A percentile compares a stretch with the other conserved stretches of the same genome.
Evolutionary conservation across 2,113 vertebrate species (phyloP).

Genomic region (Xerus inauris): DNA sequence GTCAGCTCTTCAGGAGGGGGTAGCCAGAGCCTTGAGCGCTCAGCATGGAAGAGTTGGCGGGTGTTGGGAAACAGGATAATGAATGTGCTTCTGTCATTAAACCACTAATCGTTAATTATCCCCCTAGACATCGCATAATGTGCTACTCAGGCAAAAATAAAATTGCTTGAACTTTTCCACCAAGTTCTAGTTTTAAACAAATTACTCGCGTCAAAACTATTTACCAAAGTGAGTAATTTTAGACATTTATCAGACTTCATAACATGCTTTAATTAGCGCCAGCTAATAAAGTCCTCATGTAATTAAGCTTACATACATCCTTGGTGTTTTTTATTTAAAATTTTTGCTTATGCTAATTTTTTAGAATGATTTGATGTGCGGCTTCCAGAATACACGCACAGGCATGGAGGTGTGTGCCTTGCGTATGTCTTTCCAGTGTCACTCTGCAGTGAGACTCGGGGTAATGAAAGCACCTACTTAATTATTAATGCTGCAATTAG

Average conservation of each 20-base stretch:
- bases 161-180: conserved; percentile 74
- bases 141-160: conserved; percentile 78
- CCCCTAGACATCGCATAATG: conserved; percentile 67
- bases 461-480: conserved; percentile 1
- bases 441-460: background rate
- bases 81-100: conserved; percentile 69
- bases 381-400: conserved; percentile 33
- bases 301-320: conserved; percentile 86
- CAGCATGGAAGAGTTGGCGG: background rate
- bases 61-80: conserved; percentile 23
- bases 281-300: conserved; percentile 87
- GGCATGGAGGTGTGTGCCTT: background rate
- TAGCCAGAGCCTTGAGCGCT: background rate
- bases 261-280: conserved; percentile 87
- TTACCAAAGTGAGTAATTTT: conserved; percentile 87
- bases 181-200: conserved; percentile 82
- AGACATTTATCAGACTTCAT: conserved; percentile 86
- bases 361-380: conserved; percentile 69
- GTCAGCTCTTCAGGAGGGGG: background rate
- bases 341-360: conserved; percentile 78
- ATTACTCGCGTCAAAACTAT: conserved; percentile 84
- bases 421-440: background rate
- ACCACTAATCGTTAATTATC: conserved; percentile 76
- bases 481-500: conserved; percentile 53
- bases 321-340: conserved; percentile 72